These are phyloP conservation scores for Apocrypta bakeri DNA, from an alignment of 1,140 invertebrate genomes.

Conservation along the genomic window DNA sequence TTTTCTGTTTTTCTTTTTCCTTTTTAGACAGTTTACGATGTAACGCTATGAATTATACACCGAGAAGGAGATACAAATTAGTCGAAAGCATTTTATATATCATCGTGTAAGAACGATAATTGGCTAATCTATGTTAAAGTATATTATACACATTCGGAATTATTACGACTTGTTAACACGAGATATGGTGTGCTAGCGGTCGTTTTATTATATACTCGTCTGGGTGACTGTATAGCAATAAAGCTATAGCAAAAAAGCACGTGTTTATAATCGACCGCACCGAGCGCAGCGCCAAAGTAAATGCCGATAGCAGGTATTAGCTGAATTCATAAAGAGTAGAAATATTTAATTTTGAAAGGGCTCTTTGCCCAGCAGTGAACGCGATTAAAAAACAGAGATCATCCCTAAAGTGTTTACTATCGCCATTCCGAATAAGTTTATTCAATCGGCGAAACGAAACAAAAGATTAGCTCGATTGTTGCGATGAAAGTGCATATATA, in stretches of 20 bases:
- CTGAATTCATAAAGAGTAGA: not conserved
- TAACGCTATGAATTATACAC: no score
- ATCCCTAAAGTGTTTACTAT: no score
- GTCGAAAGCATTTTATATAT: no score
- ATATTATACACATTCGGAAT: conserved; percentile 18
- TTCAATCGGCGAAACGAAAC: not conserved
- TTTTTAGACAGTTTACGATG: no score
- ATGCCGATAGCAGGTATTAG: not conserved
- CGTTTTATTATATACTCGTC: not conserved
- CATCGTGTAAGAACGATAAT: not conserved
- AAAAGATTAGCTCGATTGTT: not conserved
- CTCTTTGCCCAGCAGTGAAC: not conserved
- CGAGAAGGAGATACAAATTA: not conserved
- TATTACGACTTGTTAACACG: conserved; percentile 35
- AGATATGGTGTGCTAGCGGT: not conserved
- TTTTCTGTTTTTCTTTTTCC: no score
- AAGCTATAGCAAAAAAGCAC: not conserved
- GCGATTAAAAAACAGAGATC: not conserved
- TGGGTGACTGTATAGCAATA: not conserved
- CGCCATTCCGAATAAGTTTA: not conserved
- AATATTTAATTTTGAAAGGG: not conserved
- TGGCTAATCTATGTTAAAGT: conserved; percentile 16
- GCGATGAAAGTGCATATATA: no score
- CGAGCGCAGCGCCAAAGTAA: not conserved
- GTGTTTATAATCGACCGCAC: not conserved